Evolutionary conservation across 2,113 vertebrate species (phyloP).

Genomic region (Rhinopomastus cyanomelas): DNA sequence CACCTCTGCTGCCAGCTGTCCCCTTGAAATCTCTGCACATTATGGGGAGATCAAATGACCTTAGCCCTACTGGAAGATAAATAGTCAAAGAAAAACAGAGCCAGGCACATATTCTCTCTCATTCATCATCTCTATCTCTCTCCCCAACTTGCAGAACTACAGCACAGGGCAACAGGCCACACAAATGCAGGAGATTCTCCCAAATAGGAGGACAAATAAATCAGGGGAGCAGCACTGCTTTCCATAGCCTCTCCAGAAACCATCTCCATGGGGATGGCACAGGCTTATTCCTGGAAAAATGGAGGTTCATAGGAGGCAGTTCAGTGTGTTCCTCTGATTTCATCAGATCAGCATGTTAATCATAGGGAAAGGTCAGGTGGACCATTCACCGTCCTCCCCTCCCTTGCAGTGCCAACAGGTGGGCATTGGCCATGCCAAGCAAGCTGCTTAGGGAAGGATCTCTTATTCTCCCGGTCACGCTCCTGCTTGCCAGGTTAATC

Average conservation of each 20-base stretch:
- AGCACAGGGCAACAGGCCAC: background rate
- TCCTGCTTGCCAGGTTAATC: slow-evolving; percentile 12
- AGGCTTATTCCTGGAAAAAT: slow-evolving; percentile 43
- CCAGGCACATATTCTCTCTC: background rate
- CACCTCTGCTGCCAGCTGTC: slow-evolving; percentile 31
- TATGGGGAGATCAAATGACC: slow-evolving; percentile 22
- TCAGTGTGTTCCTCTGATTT: slow-evolving; percentile 50
- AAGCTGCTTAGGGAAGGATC: background rate
- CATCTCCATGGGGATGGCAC: background rate
- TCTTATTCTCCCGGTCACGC: background rate
- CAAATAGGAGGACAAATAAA: background rate
- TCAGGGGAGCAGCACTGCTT: background rate
- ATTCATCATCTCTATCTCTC: background rate
- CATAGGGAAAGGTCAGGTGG: slow-evolving; percentile 14
- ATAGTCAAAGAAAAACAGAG: background rate
- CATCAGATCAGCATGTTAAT: slow-evolving; percentile 44
- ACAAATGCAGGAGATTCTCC: background rate
- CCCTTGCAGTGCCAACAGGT: slow-evolving; percentile 42
- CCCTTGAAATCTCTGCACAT: slow-evolving; percentile 26
- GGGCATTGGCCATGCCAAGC: slow-evolving; percentile 43
- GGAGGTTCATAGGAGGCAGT: background rate
- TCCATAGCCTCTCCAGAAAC: background rate
- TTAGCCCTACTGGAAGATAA: background rate
- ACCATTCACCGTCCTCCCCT: slow-evolving; percentile 18
- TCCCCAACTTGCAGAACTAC: background rate